Evolutionary conservation across 2,113 vertebrate genomes (phyloP), one percentile per base, ranked within the genome.

Genomic region (Oryzias javanicus): DNA sequence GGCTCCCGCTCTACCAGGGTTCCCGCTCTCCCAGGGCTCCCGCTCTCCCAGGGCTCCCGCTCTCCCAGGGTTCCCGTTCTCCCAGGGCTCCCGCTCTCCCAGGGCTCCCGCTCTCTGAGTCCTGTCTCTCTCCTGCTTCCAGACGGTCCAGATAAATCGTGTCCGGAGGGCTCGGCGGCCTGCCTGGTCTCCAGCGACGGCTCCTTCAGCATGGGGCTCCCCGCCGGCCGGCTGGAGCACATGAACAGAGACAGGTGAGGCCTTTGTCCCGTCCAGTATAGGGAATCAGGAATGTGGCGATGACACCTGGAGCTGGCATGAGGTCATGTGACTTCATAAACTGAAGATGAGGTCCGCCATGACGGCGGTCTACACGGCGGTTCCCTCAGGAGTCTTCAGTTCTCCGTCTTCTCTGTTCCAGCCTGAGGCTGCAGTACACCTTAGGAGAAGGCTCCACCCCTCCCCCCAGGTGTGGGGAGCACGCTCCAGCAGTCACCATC

Each of bases 401-500:
- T 17, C 2, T 24, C 18, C 17, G 20, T 53, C 42, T 13, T 45
- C n/a, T 74, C 69, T 16, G 73, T 1, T 29, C 22, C 53, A 98
- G 97, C 57, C 86, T 99, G 55, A 81, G 83, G 49, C 59, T 98
- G 67, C 93, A 73, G 42, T 99, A 99, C 7, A 88, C 92, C 52
- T 61, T 55, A 18, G 78, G 24, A 17, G 18, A 50, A 0, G 60
- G 35, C 46, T 42, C 52, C 0, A 56, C 66, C 44, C 45, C 24
- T 45, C 94, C 87, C 3, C 71, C 76, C 0, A 91, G 94, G 47
- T 99, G 97, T 68, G 76, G 86, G 0, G 91, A 74, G 2, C 95
- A 95, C 78, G 75, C 67, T 29, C 95, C 97, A 4, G 94, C 93
- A 0, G 95, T 97, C 70, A 96, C 89, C 0, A 84, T 98, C 66